These are phyloP conservation scores for Cardiocondyla obscurior DNA, from an alignment of 1,140 invertebrate species.

Conservation along the genomic window DNA sequence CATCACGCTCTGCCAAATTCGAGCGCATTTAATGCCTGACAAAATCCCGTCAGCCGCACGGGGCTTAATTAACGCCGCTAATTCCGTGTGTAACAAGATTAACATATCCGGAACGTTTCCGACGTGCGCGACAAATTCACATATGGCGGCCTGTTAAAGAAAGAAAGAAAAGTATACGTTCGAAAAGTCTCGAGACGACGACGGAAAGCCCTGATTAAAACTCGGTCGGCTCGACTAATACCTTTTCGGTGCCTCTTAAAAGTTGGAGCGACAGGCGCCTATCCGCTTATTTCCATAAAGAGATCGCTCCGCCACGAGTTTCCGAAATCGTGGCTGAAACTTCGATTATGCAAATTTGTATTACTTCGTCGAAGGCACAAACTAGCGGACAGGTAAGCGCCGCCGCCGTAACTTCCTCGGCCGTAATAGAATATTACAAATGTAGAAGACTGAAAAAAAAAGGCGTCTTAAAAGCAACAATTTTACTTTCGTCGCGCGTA, in stretches of 20 bases:
- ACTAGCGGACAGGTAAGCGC: not conserved
- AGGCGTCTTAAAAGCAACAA: not conserved
- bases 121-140: not conserved
- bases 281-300: conserved; percentile 39
- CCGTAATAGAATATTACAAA: conserved; percentile 30
- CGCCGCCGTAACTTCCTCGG: not conserved
- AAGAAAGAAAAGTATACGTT: too few species aligned
- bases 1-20: not conserved
- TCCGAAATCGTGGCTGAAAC: conserved; percentile 12
- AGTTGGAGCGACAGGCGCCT: conserved; percentile 33
- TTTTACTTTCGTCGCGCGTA: too few species aligned
- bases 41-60: conserved; percentile 14
- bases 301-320: not conserved
- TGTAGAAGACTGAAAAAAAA: not conserved
- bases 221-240: conserved; percentile 18
- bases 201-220: conserved; percentile 41
- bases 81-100: conserved; percentile 5
- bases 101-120: not conserved
- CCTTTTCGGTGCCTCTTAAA: conserved; percentile 23
- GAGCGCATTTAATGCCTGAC: conserved; percentile 1
- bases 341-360: conserved; percentile 37
- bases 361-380: not conserved
- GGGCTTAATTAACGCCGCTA: conserved; percentile 18
- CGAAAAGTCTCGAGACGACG: not conserved
- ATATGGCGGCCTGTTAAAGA: not conserved